phyloP scores from a whole-genome alignment of 2,113 vertebrate genomes.

The Andinoacara biseriatus region DNA sequence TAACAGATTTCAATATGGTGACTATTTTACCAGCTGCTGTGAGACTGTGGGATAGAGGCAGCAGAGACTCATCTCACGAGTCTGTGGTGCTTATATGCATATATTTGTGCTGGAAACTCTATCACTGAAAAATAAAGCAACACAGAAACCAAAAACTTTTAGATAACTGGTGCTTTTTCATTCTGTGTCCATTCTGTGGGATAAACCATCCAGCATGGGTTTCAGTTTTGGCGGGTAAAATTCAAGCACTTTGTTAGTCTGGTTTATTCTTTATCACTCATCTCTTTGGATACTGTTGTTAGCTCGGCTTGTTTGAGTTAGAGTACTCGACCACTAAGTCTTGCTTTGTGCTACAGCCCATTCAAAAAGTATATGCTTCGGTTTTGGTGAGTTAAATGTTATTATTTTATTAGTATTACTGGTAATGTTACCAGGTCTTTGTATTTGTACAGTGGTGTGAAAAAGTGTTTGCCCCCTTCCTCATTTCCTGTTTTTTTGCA shows the following conservation, averaged over 20 bases:
- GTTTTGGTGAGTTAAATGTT: not conserved
- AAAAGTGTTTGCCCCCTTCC: too few relatives aligned
- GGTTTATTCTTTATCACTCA: not conserved
- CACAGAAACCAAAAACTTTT: not conserved
- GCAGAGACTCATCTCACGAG: not conserved
- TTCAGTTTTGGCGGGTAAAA: too few relatives aligned
- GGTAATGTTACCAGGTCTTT: not conserved
- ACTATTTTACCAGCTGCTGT: not conserved
- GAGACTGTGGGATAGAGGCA: not conserved
- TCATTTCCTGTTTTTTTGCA: too few relatives aligned
- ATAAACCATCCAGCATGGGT: not conserved
- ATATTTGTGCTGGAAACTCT: not conserved
- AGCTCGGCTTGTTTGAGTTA: not conserved
- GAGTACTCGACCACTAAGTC: fast-evolving
- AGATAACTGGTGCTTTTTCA: not conserved
- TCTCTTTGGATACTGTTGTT: not conserved
- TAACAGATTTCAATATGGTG: not conserved
- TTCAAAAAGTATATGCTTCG: not conserved
- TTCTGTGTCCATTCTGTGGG: not conserved
- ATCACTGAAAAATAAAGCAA: not conserved
- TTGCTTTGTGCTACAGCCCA: not conserved
- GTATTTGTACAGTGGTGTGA: too few relatives aligned
- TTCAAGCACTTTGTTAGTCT: not conserved
- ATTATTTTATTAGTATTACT: not conserved
- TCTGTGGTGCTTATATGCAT: not conserved